Evolutionary conservation across 2,888 invertebrate species (phyloP).

Genomic region (Villa cingulata): DNA sequence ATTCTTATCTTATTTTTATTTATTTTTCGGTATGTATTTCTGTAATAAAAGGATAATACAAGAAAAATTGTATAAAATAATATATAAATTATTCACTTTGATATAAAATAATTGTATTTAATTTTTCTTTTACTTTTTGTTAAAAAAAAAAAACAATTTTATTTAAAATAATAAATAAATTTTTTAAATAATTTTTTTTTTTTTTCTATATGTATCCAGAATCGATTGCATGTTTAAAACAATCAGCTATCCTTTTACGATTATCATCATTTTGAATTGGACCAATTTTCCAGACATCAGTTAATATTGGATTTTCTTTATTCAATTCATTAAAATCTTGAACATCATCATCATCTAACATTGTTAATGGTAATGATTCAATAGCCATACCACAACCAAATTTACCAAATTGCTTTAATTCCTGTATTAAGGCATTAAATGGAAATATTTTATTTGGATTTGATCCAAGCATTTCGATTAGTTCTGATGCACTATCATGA

Average conservation of each 20-base stretch:
- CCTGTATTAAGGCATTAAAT: slow-evolving; percentile 26
- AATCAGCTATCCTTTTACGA: slow-evolving; percentile 46
- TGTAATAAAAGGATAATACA: no score
- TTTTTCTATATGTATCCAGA: slow-evolving; percentile 38
- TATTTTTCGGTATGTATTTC: no score
- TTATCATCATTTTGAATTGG: slow-evolving; percentile 47
- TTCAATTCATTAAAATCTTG: slow-evolving; percentile 38
- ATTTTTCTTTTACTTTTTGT: no score
- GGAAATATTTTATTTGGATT: slow-evolving; percentile 41
- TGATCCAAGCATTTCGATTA: slow-evolving; percentile 46
- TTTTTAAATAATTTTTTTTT: no score
- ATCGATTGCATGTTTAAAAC: slow-evolving; percentile 51
- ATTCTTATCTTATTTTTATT: no score
- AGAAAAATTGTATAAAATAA: no score
- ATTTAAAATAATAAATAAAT: no score
- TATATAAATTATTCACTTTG: no score
- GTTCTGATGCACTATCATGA: slow-evolving; percentile 40
- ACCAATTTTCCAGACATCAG: slow-evolving; percentile 48
- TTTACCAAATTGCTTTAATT: slow-evolving; percentile 37
- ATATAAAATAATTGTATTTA: no score
- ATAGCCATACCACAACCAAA: slow-evolving; percentile 42
- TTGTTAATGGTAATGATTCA: slow-evolving; percentile 41
- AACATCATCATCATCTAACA: slow-evolving; percentile 40
- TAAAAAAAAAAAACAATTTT: no score
- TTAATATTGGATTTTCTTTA: slow-evolving; percentile 33